Evolutionary conservation across 2,113 vertebrate genomes (phyloP), one percentile per base, ranked within the genome.

Genomic region (Lichenostomus cassidix): DNA sequence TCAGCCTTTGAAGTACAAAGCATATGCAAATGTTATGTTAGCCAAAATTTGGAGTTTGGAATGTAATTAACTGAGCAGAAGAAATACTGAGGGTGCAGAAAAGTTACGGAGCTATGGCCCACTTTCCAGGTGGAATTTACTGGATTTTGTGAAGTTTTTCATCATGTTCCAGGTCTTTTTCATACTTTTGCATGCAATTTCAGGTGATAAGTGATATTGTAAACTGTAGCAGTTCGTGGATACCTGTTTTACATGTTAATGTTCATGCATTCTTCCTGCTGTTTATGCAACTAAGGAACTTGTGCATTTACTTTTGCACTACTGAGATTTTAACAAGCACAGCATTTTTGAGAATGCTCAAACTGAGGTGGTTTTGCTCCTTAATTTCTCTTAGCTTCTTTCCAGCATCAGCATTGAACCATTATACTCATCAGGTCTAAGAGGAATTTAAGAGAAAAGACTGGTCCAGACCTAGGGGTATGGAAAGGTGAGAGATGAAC

Each of bases 1-100:
- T 90, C 93, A 94, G 79, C 82, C 96, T 97, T 97, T 97, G 96
- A 97, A 96, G 96, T 96, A 80, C 94, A 96, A 96, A 96, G 82
- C 1, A 0, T 89, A 97, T 97, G 96, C 93, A 96, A 95, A 97
- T 96, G 19, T n/a, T n/a, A n/a, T 2, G 0, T 63, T 89, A 94
- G 88, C 90, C 92, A 95, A 92, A 96, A 96, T 92, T 88, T 94
- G 67, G 65, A 85, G 90, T 87, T 87, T 71, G 75, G 79, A 94
- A 94, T 84, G 70, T 75, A 92, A 95, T 96, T 96, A 96, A 89
- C 49, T 49, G 63, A 94, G 67, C 65, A 84, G 87, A 68, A 94
- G 83, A 95, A 97, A 89, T 74, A 64, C 83, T 93, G 88, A 95
- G 65, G 53, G 63, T 79, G 89, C 79, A 92, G 84, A 92, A 96